A percentile compares a stretch with the other conserved stretches of the same genome.
Evolutionary conservation across 1,140 invertebrate species (phyloP).

Genomic region (Drosophila eugracilis): DNA sequence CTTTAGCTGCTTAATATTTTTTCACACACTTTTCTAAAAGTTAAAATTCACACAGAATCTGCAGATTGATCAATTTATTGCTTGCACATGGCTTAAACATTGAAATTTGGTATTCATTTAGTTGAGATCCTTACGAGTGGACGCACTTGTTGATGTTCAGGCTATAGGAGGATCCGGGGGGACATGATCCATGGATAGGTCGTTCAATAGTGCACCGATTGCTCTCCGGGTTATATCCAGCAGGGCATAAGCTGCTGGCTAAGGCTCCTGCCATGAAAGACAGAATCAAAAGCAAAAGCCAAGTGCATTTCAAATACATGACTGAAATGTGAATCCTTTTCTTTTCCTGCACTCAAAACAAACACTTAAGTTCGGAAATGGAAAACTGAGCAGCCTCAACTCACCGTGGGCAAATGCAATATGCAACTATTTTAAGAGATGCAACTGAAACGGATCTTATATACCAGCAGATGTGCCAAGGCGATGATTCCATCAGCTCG

Average conservation of each 20-base stretch:
- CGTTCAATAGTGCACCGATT: constrained; percentile 58
- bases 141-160: constrained; percentile 74
- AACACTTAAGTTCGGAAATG: not conserved
- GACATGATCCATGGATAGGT: constrained; percentile 72
- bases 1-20: not conserved
- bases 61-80: not conserved
- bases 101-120: not conserved
- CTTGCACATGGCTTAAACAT: not conserved
- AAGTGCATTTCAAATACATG: constrained; percentile 53
- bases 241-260: constrained; percentile 61
- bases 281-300: constrained; percentile 66
- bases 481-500: constrained; percentile 19
- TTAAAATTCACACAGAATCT: not conserved
- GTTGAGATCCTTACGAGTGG: constrained; percentile 32
- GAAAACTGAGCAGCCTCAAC: not conserved
- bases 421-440: constrained; percentile 46
- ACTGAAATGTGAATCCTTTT: constrained; percentile 22
- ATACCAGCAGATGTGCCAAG: constrained; percentile 16
- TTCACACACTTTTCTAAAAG: not conserved
- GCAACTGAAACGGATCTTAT: constrained; percentile 40
- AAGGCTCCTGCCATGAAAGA: constrained; percentile 53
- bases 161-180: constrained; percentile 61
- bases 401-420: constrained; percentile 41
- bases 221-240: constrained; percentile 56
- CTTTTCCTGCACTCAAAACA: constrained; percentile 2